These are phyloP conservation scores for Abrostola triplasia DNA, from an alignment of 2,888 invertebrate species.

Conservation along the genomic window DNA sequence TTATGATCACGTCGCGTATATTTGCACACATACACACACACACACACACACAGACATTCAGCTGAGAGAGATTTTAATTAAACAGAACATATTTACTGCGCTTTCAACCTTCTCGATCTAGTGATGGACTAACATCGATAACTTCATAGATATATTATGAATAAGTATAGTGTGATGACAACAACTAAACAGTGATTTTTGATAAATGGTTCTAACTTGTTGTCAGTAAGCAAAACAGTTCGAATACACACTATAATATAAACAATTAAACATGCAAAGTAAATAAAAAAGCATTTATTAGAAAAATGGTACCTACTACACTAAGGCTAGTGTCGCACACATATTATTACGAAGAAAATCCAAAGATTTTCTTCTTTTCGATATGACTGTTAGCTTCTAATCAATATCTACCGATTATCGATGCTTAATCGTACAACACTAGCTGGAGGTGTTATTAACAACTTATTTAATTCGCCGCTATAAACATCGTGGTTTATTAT, in stretches of 20 bases:
- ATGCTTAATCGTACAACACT: slow-evolving; percentile 19
- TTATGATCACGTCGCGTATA: slow-evolving; percentile 22
- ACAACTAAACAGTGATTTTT: too few relatives aligned
- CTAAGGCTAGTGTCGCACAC: too few relatives aligned
- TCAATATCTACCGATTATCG: slow-evolving; percentile 17
- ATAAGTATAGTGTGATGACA: background rate
- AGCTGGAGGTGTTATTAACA: slow-evolving; percentile 15
- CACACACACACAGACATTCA: background rate
- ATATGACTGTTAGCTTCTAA: too few relatives aligned
- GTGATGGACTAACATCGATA: slow-evolving; percentile 12
- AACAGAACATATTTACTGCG: slow-evolving; percentile 30
- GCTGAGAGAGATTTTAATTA: slow-evolving; percentile 41
- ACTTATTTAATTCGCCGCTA: slow-evolving; percentile 40
- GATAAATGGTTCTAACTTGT: too few relatives aligned
- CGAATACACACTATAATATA: too few relatives aligned
- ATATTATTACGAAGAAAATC: too few relatives aligned
- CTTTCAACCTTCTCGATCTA: slow-evolving; percentile 24
- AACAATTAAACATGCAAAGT: too few relatives aligned
- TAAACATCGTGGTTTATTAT: slow-evolving; percentile 31
- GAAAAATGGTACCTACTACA: too few relatives aligned
- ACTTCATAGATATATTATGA: background rate
- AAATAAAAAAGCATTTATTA: too few relatives aligned
- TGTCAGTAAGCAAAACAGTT: too few relatives aligned
- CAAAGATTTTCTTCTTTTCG: too few relatives aligned
- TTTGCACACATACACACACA: slow-evolving; percentile 33